Percentiles rank a stretch among this genome's conserved stretches.
Conservation (phyloP, 1,140 invertebrate genomes). For the Helicoverpa zea region DNA sequence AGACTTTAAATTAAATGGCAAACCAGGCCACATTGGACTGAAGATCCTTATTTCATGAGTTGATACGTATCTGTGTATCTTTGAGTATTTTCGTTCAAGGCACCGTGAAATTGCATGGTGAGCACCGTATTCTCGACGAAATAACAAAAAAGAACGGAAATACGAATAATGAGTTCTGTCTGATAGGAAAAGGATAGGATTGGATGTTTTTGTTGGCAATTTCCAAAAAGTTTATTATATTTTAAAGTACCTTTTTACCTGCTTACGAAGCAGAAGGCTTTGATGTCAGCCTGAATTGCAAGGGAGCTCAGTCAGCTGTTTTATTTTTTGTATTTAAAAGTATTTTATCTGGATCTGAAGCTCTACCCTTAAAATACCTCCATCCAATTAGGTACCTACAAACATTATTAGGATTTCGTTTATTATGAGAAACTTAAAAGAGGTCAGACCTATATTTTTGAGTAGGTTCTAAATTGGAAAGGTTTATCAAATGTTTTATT, state of each 20-base stretch:
- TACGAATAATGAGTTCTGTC: constrained; percentile 53
- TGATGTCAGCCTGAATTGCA: not conserved
- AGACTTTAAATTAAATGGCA: constrained; percentile 18
- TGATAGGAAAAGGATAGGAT: constrained; percentile 39
- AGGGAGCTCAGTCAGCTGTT: not conserved
- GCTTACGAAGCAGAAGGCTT: not conserved
- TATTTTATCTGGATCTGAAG: too few species aligned
- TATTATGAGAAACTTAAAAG: too few species aligned
- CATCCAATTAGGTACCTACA: too few species aligned
- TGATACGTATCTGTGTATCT: constrained; percentile 45
- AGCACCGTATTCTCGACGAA: constrained; percentile 32
- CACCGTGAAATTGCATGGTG: constrained; percentile 56
- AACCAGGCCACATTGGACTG: constrained; percentile 33
- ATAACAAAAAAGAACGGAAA: constrained; percentile 48
- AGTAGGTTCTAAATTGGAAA: too few species aligned
- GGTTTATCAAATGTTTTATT: too few species aligned
- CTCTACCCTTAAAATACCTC: too few species aligned
- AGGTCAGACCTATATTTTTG: too few species aligned
- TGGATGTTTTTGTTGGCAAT: constrained; percentile 40
- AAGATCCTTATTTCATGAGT: constrained; percentile 40
- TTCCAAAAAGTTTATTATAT: constrained; percentile 31
- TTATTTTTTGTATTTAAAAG: too few species aligned
- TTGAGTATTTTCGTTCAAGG: constrained; percentile 49
- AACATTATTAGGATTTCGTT: too few species aligned
- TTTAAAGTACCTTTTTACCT: constrained; percentile 32